Percentiles rank a stretch among this genome's conserved stretches.
phyloP scores from a whole-genome alignment of 2,113 vertebrate species.

The Raphicerus campestris region DNA sequence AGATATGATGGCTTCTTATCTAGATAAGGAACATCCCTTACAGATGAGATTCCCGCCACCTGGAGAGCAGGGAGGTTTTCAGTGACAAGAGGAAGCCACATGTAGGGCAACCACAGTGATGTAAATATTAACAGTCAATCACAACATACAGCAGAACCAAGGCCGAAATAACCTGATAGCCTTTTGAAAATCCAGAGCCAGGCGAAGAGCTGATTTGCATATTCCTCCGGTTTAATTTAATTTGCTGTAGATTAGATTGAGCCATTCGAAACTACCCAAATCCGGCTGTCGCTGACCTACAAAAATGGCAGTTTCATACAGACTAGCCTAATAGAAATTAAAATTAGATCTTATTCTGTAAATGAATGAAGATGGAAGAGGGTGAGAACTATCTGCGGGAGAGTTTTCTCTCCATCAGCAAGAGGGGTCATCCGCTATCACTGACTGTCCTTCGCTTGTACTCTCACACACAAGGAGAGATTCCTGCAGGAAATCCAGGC shows the following conservation, averaged over 20 bases:
- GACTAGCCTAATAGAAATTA: neutral
- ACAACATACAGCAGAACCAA: fast-evolving
- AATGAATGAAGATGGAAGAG: neutral
- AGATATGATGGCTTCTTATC: neutral
- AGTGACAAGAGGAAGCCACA: neutral
- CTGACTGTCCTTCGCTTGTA: fast-evolving
- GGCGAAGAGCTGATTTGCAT: fast-evolving
- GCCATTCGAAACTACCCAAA: neutral
- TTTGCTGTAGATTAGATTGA: fast-evolving
- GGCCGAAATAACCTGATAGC: fast-evolving
- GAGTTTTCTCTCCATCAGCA: too few relatives aligned
- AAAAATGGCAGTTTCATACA: neutral
- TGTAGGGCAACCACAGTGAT: fast-evolving
- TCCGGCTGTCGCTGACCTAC: fast-evolving
- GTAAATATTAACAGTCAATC: neutral
- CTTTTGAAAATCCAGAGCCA: neutral
- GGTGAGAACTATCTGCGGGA: too few relatives aligned
- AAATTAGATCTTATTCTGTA: too few relatives aligned
- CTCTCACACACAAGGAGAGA: neutral
- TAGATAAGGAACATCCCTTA: neutral
- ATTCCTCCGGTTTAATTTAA: neutral
- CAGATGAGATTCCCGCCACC: fast-evolving
- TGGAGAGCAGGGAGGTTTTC: neutral
- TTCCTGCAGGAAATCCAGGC: neutral
- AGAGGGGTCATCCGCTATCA: fast-evolving